Percentiles rank a stretch among this genome's conserved stretches.
These are phyloP conservation scores for Spizaetus ornatus DNA, from an alignment of 2,113 vertebrate genomes.

Conservation along the genomic window DNA sequence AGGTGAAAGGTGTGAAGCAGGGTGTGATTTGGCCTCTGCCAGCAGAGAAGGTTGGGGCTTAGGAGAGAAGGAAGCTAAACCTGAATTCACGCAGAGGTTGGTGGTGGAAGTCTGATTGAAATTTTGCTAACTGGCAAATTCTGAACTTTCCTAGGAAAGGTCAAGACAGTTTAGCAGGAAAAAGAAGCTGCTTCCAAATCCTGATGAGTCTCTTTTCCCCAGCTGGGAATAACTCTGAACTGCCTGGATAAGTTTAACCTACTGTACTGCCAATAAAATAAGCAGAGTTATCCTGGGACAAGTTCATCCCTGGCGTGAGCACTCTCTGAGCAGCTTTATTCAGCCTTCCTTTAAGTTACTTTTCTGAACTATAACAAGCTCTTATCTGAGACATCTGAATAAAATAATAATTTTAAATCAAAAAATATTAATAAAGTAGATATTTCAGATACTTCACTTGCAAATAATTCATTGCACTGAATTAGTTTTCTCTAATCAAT, in stretches of 20 bases:
- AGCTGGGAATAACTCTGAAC: background rate
- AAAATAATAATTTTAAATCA: conserved; percentile 22
- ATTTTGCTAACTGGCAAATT: background rate
- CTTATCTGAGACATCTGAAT: background rate
- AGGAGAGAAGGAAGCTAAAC: background rate
- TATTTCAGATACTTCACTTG: conserved; percentile 50
- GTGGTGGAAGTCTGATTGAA: background rate
- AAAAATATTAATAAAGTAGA: conserved; percentile 43
- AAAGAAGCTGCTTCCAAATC: background rate
- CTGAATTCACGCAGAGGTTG: background rate
- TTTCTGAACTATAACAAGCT: background rate
- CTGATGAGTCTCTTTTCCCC: background rate
- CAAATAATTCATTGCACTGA: conserved; percentile 41
- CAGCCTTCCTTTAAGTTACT: background rate
- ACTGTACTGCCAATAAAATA: background rate
- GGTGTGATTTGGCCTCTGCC: background rate
- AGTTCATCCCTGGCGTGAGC: background rate
- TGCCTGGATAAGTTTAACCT: background rate
- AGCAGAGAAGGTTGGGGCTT: background rate
- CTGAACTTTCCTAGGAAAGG: background rate
- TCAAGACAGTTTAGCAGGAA: background rate
- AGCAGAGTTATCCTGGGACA: background rate
- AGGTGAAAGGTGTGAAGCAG: background rate
- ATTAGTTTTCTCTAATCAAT: conserved; percentile 40
- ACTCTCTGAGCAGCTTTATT: background rate